Percentiles rank a stretch among this genome's conserved stretches.
phyloP scores from a whole-genome alignment of 2,888 invertebrate species.

The Nemurella pictetii region DNA sequence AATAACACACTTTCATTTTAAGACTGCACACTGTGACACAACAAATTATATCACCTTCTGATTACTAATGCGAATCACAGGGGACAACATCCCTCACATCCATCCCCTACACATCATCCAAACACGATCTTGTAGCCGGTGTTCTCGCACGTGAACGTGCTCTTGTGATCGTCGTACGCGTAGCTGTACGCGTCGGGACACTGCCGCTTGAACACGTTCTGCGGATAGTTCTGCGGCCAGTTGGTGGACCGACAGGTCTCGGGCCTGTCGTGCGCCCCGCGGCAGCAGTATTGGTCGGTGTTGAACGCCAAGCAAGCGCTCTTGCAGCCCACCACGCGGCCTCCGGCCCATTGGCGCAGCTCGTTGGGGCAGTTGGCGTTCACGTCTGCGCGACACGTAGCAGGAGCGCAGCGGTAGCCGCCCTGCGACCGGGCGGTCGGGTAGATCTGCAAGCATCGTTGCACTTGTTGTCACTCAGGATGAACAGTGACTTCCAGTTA shows the following conservation, averaged over 20 bases:
- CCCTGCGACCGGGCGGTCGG: too few species aligned
- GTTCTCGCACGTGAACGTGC: too few species aligned
- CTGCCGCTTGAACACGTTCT: slow-evolving; percentile 52
- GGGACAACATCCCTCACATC: too few species aligned
- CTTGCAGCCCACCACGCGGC: slow-evolving; percentile 53
- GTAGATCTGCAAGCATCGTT: too few species aligned
- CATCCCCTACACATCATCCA: too few species aligned
- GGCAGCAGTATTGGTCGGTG: slow-evolving; percentile 56
- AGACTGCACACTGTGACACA: too few species aligned
- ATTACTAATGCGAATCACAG: too few species aligned
- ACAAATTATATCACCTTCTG: too few species aligned
- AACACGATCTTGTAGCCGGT: slow-evolving; percentile 37
- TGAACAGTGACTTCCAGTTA: too few species aligned
- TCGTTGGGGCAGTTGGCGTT: slow-evolving; percentile 52
- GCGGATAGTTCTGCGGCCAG: slow-evolving; percentile 52
- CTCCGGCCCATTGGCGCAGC: slow-evolving; percentile 42
- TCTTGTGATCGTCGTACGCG: slow-evolving; percentile 58
- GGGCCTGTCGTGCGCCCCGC: slow-evolving; percentile 50
- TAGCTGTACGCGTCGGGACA: slow-evolving; percentile 60
- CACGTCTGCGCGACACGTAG: slow-evolving; percentile 49
- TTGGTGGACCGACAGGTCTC: slow-evolving; percentile 51
- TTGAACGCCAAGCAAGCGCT: slow-evolving; percentile 55
- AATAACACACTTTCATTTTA: too few species aligned
- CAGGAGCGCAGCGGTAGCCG: slow-evolving; percentile 50
- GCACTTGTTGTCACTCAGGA: too few species aligned